Conservation (phyloP, 2,113 vertebrate species). For the Argyrosomus japonicus region DNA sequence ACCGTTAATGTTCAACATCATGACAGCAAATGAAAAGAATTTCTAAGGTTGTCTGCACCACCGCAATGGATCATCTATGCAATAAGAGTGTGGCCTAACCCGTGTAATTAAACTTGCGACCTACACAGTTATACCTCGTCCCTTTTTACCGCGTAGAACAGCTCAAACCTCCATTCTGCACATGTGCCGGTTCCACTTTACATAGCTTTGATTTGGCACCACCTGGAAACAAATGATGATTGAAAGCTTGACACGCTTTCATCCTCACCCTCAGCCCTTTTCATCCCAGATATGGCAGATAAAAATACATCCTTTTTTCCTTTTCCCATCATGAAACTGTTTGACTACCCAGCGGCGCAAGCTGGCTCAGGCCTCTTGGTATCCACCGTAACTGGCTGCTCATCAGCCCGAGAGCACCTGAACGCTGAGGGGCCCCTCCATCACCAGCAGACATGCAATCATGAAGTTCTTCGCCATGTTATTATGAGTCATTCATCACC, state of each 20-base stretch:
- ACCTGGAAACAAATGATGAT: slow-evolving; percentile 41
- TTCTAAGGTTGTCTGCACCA: slow-evolving; percentile 16
- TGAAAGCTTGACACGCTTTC: slow-evolving; percentile 23
- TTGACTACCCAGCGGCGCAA: slow-evolving; percentile 17
- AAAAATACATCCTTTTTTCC: slow-evolving; percentile 31
- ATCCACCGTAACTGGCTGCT: slow-evolving; percentile 50
- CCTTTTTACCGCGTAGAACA: neutral
- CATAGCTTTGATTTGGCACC: neutral
- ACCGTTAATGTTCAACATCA: slow-evolving; percentile 35
- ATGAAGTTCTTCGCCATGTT: slow-evolving; percentile 59
- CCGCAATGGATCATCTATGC: slow-evolving; percentile 32
- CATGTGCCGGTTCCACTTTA: neutral
- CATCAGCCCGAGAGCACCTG: slow-evolving; percentile 59
- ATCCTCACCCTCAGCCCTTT: slow-evolving; percentile 25
- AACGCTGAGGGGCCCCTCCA: slow-evolving; percentile 64
- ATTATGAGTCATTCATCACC: slow-evolving; percentile 81
- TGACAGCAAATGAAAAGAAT: slow-evolving; percentile 41
- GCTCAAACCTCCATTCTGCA: neutral
- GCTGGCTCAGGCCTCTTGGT: slow-evolving; percentile 33
- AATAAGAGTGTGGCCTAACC: slow-evolving; percentile 38
- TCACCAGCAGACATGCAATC: slow-evolving; percentile 74
- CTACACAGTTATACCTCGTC: neutral
- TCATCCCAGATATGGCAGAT: slow-evolving; percentile 47
- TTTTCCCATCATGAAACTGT: slow-evolving; percentile 14
- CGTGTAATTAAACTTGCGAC: slow-evolving; percentile 39